Percentiles rank a stretch among this genome's conserved stretches.
Evolutionary conservation across 1,140 invertebrate species (phyloP).

Genomic region (Dufourea novaeangliae): DNA sequence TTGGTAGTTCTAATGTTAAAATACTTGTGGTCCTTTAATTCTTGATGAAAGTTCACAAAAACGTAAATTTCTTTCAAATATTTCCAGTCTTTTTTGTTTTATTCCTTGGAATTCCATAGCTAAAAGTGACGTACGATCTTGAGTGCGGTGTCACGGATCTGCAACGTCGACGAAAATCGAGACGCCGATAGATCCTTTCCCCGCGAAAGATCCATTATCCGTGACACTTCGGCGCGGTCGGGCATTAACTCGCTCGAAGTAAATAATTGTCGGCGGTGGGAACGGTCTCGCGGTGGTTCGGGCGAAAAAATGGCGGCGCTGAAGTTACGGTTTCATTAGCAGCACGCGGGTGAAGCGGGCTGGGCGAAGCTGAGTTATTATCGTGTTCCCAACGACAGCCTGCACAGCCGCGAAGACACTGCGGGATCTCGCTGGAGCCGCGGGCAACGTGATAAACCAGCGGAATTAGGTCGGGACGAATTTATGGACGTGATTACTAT

Average conservation of each 20-base stretch:
- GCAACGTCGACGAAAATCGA: background rate
- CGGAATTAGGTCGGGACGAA: conserved; percentile 29
- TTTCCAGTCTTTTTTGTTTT: no score
- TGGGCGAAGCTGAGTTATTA: conserved; percentile 38
- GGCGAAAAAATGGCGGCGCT: background rate
- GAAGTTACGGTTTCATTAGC: conserved; percentile 42
- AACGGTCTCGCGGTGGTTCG: background rate
- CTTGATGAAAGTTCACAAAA: no score
- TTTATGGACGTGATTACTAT: conserved; percentile 25
- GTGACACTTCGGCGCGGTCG: background rate
- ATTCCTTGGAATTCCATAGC: no score
- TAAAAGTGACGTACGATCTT: no score
- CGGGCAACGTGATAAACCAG: conserved; percentile 14
- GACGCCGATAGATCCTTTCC: background rate
- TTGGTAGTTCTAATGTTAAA: no score
- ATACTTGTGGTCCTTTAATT: no score
- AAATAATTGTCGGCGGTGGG: conserved; percentile 17
- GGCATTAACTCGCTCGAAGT: background rate
- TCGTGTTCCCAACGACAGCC: conserved; percentile 21
- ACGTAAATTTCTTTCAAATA: no score
- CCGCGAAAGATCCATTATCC: conserved; percentile 10
- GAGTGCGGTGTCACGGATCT: no score
- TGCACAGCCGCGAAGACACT: conserved; percentile 10
- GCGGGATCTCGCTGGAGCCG: background rate
- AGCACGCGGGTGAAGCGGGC: no score